Evolutionary conservation across 2,888 invertebrate species (phyloP), one percentile per base, ranked within the genome.

Genomic region (Calameuta filiformis): DNA sequence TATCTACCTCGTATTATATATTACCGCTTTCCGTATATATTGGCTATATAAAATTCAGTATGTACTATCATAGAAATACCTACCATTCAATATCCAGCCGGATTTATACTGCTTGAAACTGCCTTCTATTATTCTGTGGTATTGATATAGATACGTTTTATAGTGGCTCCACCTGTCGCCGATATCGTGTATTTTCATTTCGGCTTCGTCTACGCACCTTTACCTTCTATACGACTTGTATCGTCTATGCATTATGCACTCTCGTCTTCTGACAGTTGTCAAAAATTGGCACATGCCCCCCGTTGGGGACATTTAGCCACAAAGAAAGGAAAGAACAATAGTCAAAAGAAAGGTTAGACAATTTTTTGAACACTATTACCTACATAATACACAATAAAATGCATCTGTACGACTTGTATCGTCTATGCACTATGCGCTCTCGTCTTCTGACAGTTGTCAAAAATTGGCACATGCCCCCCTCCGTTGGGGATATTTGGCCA

Each of bases 161-260:
- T 78, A 76, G 75, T 78, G 78, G 78, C 75, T 78, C 75, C 78
- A 78, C 78, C 78, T 78, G 78, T 78, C 78, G 78, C 78, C 78
- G 78, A 78, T 78, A 76, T 78, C 76, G 73, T 78, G 78, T 78
- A 78, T 78, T 78, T 78, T 78, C 78, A 78, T 78, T 78, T 78
- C 35, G 76, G 73, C 35, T 78, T 30, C 73, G 11, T n/a, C 69
- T 34, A 78, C 68, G 76, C 71, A 56, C 76, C 76, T 34, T 23
- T 33, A 75, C 68, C 71, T 75, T 23, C 56, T 23, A 56, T 23
- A 9, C 56, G 23, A 56, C 9, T 0, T 23, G 23, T 56, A 56
- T 15, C 2, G 2, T 56, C 56, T 56, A 56, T 56, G 56, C 56
- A 9, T 23, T 23, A 23, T 56, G 23, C 56, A 56, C 56, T 56